Evolutionary conservation across 2,113 vertebrate species (phyloP).

Genomic region (Oreocharis arfaki): DNA sequence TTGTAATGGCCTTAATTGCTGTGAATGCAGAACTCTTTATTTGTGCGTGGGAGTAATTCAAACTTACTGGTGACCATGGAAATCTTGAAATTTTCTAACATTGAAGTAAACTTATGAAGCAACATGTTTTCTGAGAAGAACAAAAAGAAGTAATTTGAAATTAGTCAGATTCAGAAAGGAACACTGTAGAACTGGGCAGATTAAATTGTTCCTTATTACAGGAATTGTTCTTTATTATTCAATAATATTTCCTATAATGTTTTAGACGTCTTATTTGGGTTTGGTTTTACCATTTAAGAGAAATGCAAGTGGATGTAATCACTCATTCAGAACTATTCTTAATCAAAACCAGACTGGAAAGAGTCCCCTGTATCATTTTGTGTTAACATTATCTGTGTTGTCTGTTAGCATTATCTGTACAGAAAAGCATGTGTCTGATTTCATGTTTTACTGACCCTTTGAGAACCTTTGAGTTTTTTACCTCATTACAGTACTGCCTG

Average conservation of each 20-base stretch:
- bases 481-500: neutral
- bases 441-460: neutral
- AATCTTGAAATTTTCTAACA: neutral
- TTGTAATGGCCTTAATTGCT: neutral
- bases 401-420: neutral
- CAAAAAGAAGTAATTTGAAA: neutral
- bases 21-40: neutral
- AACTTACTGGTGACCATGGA: neutral
- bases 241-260: neutral
- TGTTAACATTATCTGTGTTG: neutral
- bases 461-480: neutral
- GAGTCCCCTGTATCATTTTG: fast-evolving
- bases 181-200: neutral
- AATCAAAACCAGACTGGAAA: neutral
- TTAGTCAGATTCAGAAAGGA: neutral
- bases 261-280: neutral
- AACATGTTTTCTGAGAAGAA: neutral
- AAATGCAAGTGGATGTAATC: neutral
- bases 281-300: neutral
- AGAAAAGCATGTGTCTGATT: neutral
- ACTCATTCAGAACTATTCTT: neutral
- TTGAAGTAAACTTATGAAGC: neutral
- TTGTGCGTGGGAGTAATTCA: neutral
- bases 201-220: neutral
- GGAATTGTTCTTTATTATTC: neutral